These are phyloP conservation scores for Artibeus lituratus DNA, from an alignment of 2,797 vertebrate species.

Conservation along the genomic window DNA sequence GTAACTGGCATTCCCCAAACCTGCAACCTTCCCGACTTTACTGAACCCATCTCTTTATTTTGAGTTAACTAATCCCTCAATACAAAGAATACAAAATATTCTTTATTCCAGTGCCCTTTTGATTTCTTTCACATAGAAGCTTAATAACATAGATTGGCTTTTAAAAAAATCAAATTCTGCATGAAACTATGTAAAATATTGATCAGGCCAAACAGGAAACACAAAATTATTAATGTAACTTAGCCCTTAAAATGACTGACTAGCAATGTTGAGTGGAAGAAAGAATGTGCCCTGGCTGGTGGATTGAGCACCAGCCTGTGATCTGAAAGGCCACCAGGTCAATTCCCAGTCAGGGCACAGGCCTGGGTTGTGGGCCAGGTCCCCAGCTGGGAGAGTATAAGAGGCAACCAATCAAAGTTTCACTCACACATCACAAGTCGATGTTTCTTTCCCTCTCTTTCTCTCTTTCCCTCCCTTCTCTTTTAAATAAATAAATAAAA, in stretches of 20 bases:
- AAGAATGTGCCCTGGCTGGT: background rate
- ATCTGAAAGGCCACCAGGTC: too few species aligned
- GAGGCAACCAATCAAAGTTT: too few species aligned
- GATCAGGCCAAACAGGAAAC: conserved; percentile 1
- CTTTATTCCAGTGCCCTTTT: background rate
- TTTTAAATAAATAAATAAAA: too few species aligned
- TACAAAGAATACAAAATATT: background rate
- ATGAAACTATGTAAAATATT: conserved; percentile 34
- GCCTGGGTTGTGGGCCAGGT: too few species aligned
- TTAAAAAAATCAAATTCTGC: background rate
- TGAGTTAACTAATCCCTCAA: background rate
- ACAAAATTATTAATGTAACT: background rate
- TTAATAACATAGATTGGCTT: background rate
- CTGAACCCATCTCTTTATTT: background rate
- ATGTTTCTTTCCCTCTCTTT: too few species aligned
- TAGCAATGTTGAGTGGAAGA: background rate
- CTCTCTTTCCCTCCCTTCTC: too few species aligned
- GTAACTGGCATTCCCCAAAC: conserved; percentile 10
- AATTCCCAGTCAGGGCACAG: too few species aligned
- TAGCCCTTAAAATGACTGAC: background rate
- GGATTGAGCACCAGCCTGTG: too few species aligned
- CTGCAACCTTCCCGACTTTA: background rate
- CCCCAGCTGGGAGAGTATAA: too few species aligned
- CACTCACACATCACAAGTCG: too few species aligned
- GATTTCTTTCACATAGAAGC: conserved; percentile 9